Conservation (phyloP, 30 jellyfish, hydroid and myxozoan genomes). For the Chironex yamaguchii region DNA sequence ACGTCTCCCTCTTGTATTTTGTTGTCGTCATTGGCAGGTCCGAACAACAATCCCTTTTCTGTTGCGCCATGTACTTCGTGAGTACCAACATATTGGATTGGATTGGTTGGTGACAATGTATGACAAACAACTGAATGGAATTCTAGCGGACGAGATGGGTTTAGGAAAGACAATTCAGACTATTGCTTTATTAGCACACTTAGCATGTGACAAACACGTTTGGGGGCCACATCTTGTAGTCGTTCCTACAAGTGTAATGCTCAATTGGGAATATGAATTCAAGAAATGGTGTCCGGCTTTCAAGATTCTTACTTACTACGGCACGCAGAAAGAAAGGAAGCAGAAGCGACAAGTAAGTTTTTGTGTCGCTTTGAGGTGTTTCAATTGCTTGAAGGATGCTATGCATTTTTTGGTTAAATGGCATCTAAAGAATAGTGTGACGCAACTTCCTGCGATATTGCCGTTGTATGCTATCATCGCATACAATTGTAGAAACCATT, state of each 20-base stretch:
- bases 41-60: conserved; percentile 88
- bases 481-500: too few relatives aligned
- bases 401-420: too few relatives aligned
- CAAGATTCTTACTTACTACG: conserved; percentile 87
- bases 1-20: background rate
- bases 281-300: conserved; percentile 98
- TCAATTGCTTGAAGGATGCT: too few relatives aligned
- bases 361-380: too few relatives aligned
- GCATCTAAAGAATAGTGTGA: too few relatives aligned
- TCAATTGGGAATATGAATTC: conserved; percentile 94
- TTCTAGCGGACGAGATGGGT: conserved; percentile 98
- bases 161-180: conserved; percentile 96
- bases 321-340: conserved; percentile 93
- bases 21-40: conserved; percentile 54
- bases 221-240: conserved; percentile 99
- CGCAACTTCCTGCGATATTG: too few relatives aligned
- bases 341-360: conserved; percentile 77
- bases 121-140: conserved; percentile 93
- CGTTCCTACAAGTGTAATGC: conserved; percentile 98
- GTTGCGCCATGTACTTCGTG: conserved; percentile 84
- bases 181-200: conserved; percentile 91
- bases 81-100: conserved; percentile 95
- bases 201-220: conserved; percentile 93
- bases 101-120: conserved; percentile 98
- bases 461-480: too few relatives aligned